Evolutionary conservation across 1,140 invertebrate species (phyloP), one percentile per base, ranked within the genome.

Genomic region (Radopholus similis): DNA sequence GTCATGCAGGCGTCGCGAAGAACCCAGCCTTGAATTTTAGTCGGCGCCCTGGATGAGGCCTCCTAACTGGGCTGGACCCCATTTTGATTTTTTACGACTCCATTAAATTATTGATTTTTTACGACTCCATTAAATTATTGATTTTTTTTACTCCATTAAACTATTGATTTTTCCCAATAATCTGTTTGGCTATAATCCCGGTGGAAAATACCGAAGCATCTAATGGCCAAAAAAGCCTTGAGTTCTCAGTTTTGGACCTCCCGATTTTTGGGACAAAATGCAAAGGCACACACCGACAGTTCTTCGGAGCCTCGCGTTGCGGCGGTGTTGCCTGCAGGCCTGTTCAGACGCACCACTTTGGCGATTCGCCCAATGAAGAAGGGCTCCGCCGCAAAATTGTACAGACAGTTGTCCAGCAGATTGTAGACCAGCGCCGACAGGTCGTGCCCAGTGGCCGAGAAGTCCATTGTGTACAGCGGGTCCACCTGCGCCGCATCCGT

Each of bases 341-440:
- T 21, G 21, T 47, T 47, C 6, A 71, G 11, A 23, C 63, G 42
- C 32, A 71, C 21, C 38, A 70, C 34, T 44, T 37, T 30, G 9
- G 56, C 56, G 21, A 57, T 18, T 21, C 87, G 87, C 0, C 88
- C 86, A 53, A 91, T 87, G 72, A 91, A 88, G 75, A 84, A 89
- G 6, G 92, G 92, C 81, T 98, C 95, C 5, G 89, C 90, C 76
- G 88, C 90, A 83, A 98, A 98, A 55, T 93, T 83, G 83, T 90
- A 97, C 0, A 99, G 85, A 70, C 93, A 87, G 85, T 97, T 95
- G 83, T 98, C 93, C 35, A 99, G 86, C 83, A 95, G 95, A 78
- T 93, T 89, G 82, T 89, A 98, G 0, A 98, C 84, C 13, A 98
- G 84, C n/a, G 90, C 89, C 71, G 90, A 84, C 79, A 96, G 83